Evolutionary conservation across 1,140 invertebrate species (phyloP).

Genomic region (Zaprionus ghesquierei): DNA sequence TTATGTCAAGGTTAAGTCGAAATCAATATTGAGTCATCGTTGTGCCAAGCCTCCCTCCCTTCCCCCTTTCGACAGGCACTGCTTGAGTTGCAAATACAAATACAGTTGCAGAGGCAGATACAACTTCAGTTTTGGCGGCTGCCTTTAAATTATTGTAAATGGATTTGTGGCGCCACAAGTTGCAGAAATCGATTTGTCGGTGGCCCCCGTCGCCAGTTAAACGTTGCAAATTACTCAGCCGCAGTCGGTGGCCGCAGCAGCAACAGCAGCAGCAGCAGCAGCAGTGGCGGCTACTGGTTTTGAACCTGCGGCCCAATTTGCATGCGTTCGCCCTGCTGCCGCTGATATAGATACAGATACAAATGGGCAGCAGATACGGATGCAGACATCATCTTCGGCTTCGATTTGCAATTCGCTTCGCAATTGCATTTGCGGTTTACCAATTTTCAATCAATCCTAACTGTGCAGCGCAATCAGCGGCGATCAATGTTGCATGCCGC

Average conservation of each 20-base stretch:
- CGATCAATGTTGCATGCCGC: neutral
- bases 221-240: constrained; percentile 65
- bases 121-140: constrained; percentile 13
- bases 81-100: neutral
- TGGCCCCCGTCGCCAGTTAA: constrained; percentile 73
- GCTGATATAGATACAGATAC: neutral
- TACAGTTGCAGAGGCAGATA: neutral
- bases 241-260: constrained; percentile 1
- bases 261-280: neutral
- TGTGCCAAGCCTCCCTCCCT: neutral
- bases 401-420: constrained; percentile 74
- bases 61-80: neutral
- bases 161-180: constrained; percentile 70
- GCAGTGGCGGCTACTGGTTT: constrained; percentile 43
- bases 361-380: neutral
- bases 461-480: constrained; percentile 64
- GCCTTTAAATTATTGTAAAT: constrained; percentile 74
- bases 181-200: constrained; percentile 73
- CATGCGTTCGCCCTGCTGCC: constrained; percentile 46
- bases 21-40: constrained; percentile 40
- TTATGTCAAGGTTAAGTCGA: constrained; percentile 30
- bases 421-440: constrained; percentile 76
- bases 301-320: constrained; percentile 64
- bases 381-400: neutral
- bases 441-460: constrained; percentile 75